A percentile compares a stretch with the other conserved stretches of the same genome.
Evolutionary conservation across 2,113 vertebrate genomes (phyloP).

Genomic region (Puntigrus tetrazona): DNA sequence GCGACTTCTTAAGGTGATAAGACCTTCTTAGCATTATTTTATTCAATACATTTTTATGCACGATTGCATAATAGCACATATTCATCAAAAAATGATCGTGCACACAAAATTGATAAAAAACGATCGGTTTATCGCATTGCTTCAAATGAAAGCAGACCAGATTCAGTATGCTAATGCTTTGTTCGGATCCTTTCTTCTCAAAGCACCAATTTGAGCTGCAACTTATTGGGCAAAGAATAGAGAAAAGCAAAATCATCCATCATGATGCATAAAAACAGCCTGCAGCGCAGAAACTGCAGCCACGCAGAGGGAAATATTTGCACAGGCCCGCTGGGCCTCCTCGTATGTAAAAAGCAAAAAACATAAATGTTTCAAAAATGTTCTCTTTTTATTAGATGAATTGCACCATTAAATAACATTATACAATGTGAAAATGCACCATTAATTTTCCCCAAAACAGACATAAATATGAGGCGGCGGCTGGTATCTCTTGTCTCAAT

Average conservation of each 20-base stretch:
- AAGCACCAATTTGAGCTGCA: slow-evolving; percentile 62
- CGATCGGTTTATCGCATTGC: not conserved
- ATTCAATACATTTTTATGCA: not conserved
- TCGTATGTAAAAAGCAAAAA: slow-evolving; percentile 66
- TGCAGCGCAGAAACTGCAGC: slow-evolving; percentile 72
- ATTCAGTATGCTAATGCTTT: slow-evolving; percentile 64
- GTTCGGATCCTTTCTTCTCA: slow-evolving; percentile 45
- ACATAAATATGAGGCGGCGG: slow-evolving; percentile 89
- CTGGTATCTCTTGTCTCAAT: slow-evolving; percentile 81
- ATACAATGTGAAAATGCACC: slow-evolving; percentile 99
- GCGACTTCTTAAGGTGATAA: too few species aligned
- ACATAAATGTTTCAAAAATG: slow-evolving; percentile 84
- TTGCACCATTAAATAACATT: slow-evolving; percentile 99
- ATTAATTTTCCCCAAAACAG: slow-evolving; percentile 99
- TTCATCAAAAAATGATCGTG: not conserved
- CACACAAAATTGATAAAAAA: not conserved
- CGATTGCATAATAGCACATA: not conserved
- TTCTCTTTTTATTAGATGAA: slow-evolving; percentile 92
- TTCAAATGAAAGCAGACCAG: not conserved
- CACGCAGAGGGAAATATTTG: slow-evolving; percentile 73
- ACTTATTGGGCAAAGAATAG: slow-evolving; percentile 69
- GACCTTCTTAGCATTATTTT: too few species aligned
- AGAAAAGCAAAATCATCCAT: slow-evolving; percentile 78
- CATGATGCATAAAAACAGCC: slow-evolving; percentile 70
- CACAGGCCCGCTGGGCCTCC: slow-evolving; percentile 84